Evolutionary conservation across 2,888 invertebrate genomes (phyloP), one percentile per base, ranked within the genome.

Genomic region (Augiades crinisus): DNA sequence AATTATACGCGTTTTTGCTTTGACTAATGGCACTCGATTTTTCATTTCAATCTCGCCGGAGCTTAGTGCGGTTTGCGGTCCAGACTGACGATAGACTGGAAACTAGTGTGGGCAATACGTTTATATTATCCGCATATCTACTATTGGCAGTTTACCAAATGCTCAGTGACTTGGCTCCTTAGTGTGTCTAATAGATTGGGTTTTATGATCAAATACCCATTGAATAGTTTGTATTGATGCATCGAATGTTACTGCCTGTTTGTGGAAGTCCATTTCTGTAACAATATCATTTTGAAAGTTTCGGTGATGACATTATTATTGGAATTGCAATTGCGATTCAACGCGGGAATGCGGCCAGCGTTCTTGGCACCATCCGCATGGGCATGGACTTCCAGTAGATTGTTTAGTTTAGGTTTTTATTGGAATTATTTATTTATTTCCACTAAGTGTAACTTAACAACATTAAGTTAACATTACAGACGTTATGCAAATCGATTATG

Each of bases 131-230:
- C 10, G 10, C 10, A 30, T 43, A 2, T 31, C 30, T 31, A 40
- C 14, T 31, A 19, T 33, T 38, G 47, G 47, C 38, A 47, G 8
- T 40, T 40, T 16, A 27, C 47, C 47, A 47, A 46, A 21, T 38
- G 3, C 24, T 30, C 6, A 12, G 36, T 27, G 37, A 27, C 41
- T 41, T 27, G 41, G 41, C 27, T n/a, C 19, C 37, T 37, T 37
- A 13, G 19, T 33, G 37, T n/a, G 10, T 22, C 10, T 16, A 41
- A 27, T 27, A 27, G 16, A 41, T 41, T 41, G 17, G 10, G 41
- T 41, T 41, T 27, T 10, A 41, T 41, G 4, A n/a, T 4, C 16
- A 27, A 16, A 10, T 41, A 16, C 17, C 16, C 41, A 27, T 41
- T 24, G 7, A 24, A 24, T 24, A 24, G 24, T n/a, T 6, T 24